A percentile compares a stretch with the other conserved stretches of the same genome.
phyloP scores from a whole-genome alignment of 2,888 invertebrate genomes.

The Abscondita cerata region DNA sequence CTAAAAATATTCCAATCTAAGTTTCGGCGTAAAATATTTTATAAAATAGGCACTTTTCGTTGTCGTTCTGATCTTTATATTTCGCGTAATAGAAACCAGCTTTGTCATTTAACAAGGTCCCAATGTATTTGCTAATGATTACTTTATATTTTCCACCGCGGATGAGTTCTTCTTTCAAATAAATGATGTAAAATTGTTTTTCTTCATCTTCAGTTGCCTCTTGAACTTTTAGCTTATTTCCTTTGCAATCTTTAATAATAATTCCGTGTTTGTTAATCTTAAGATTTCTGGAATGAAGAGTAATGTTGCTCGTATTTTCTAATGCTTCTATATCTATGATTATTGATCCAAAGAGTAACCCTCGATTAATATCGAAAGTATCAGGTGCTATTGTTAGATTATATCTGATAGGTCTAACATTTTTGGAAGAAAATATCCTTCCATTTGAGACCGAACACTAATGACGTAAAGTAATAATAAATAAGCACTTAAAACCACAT shows the following conservation, averaged over 20 bases:
- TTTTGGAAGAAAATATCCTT: constrained; percentile 30
- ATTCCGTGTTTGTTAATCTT: constrained; percentile 4
- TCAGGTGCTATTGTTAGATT: constrained; percentile 34
- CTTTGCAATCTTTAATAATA: constrained; percentile 1
- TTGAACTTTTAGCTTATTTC: constrained; percentile 8
- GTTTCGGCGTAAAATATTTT: no score
- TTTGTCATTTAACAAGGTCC: neutral
- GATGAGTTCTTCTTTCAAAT: neutral
- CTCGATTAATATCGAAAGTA: neutral
- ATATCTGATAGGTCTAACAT: constrained; percentile 32
- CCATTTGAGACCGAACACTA: neutral
- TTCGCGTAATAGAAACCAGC: neutral
- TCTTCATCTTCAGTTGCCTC: constrained; percentile 10
- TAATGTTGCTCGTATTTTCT: constrained; percentile 22
- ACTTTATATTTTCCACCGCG: neutral
- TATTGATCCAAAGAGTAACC: constrained; percentile 28
- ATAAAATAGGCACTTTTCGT: no score
- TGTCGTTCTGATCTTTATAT: neutral
- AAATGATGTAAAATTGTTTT: neutral
- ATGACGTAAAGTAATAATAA: no score
- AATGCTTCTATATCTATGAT: constrained; percentile 22
- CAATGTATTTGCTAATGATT: neutral
- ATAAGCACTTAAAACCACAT: neutral
- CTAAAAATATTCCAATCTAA: constrained; percentile 1
- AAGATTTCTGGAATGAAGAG: constrained; percentile 44